Evolutionary conservation across 2,113 vertebrate species (phyloP), one percentile per base, ranked within the genome.

Genomic region (Eudyptes chrysolophus): DNA sequence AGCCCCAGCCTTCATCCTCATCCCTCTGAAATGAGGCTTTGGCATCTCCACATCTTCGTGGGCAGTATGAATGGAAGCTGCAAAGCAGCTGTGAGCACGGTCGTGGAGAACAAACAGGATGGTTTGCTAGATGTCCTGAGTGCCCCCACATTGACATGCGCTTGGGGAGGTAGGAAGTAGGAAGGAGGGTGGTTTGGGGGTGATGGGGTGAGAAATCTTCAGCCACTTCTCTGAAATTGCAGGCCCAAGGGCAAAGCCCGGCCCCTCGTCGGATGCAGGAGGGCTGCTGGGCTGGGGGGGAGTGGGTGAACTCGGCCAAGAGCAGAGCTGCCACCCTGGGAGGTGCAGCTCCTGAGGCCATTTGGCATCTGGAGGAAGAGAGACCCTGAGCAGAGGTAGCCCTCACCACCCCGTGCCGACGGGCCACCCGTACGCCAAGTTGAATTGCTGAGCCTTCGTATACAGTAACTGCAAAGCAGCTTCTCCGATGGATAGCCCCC

Each of bases 201-300:
- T 25, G 72, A 17, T 30, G 48, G 55, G 10, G 26, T 52, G 55
- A 61, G 64, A 51, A 25, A 11, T 46, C 62, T 42, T 58, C 54
- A 32, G 30, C 10, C 19, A 2, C 25, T 51, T 42, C 30, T 30
- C 36, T 30, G 32, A 40, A 30, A 24, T 13, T 2, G 29, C 52
- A 49, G 69, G 15, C 18, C 24, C 42, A 15, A 58, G 51, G 61
- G 49, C 32, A 48, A 25, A 65, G 40, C 34, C 30, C 0, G 4
- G 36, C 16, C 13, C 12, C 40, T 36, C 1, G 8, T 29, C 0
- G 3, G 57, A 18, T 1, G 2, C 12, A 2, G 24, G 57, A 25
- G 16, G 9, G n/a, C 54, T 83, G 65, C 44, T 0, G 20, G 34
- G n/a, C 38, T 24, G 6, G 29, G 8, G 13, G 44, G 54, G 8